Percentiles rank a stretch among this genome's conserved stretches.
Evolutionary conservation across 2,113 vertebrate species (phyloP).

Genomic region (Grammomys surdaster): DNA sequence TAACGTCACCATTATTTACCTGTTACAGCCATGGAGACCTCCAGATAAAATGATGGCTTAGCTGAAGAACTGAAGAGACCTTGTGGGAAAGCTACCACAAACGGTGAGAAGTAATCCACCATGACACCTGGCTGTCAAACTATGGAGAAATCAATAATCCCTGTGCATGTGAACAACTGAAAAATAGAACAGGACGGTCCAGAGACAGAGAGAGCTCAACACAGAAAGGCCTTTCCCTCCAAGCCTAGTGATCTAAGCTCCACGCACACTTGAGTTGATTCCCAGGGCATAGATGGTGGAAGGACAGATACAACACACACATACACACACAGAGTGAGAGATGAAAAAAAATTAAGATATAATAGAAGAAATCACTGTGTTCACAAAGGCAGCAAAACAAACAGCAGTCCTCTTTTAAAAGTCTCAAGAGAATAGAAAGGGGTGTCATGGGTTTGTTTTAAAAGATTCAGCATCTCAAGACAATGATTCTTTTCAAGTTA

Average conservation of each 20-base stretch:
- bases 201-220: not conserved
- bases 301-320: not conserved
- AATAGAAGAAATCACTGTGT: not conserved
- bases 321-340: not conserved
- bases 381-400: not conserved
- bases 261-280: not conserved
- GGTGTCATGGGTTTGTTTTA: not conserved
- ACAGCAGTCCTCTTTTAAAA: not conserved
- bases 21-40: not conserved
- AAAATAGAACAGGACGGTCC: not conserved
- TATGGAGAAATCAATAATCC: constrained; percentile 27
- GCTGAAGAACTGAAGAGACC: constrained; percentile 21
- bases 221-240: not conserved
- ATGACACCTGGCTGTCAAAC: not conserved
- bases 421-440: constrained; percentile 35
- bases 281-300: not conserved
- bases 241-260: not conserved
- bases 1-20: constrained; percentile 18
- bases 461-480: constrained; percentile 13
- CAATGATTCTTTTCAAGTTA: constrained; percentile 28
- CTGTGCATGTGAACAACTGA: not conserved
- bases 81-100: not conserved
- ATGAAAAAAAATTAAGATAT: too few species aligned
- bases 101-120: not conserved
- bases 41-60: constrained; percentile 45